A percentile compares a stretch with the other conserved stretches of the same genome.
Conservation (phyloP, 2,797 vertebrate genomes). For the Iguana delicatissima region DNA sequence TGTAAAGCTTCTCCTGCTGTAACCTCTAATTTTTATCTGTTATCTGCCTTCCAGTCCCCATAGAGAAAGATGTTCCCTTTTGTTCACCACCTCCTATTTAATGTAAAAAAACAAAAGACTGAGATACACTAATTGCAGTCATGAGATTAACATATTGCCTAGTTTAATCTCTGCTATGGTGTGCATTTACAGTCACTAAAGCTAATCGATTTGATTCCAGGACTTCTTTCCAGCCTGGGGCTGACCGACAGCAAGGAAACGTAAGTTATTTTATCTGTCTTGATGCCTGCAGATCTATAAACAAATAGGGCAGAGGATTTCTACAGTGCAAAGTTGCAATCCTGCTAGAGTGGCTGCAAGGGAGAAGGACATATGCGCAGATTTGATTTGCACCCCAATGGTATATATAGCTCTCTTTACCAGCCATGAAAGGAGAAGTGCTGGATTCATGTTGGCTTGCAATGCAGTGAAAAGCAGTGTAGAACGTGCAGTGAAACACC, state of each 20-base stretch:
- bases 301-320: background rate
- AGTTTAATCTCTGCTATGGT: background rate
- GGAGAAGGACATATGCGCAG: background rate
- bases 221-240: background rate
- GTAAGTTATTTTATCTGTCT: no score
- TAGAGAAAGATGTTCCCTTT: background rate
- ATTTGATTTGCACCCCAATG: background rate
- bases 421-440: background rate
- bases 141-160: background rate
- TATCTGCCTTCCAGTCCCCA: background rate
- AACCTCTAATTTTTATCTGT: background rate
- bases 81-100: background rate
- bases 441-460: slow-evolving; percentile 19
- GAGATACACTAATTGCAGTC: background rate
- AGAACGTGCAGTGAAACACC: background rate
- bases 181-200: background rate
- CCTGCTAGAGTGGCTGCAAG: background rate
- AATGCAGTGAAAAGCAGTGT: background rate
- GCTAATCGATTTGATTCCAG: background rate
- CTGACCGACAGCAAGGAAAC: background rate
- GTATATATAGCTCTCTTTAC: background rate
- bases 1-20: no score
- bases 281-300: background rate
- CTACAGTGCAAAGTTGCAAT: background rate
- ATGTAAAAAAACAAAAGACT: background rate